Percentiles rank a stretch among this genome's conserved stretches.
phyloP scores from a whole-genome alignment of 2,113 vertebrate genomes.

The Vulpes vulpes region DNA sequence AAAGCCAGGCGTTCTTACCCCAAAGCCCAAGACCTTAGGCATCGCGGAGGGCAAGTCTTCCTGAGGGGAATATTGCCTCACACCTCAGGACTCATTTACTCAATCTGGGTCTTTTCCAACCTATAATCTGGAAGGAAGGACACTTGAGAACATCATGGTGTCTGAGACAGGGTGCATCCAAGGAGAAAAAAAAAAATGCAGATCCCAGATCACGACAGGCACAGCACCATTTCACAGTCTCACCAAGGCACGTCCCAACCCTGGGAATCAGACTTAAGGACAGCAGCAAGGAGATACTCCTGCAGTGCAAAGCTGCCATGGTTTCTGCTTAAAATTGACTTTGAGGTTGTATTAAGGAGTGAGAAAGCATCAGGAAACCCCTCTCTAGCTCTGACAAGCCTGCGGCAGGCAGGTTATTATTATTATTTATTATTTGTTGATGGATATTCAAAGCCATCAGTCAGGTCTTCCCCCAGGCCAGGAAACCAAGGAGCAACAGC shows the following conservation, averaged over 20 bases:
- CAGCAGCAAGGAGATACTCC: background rate
- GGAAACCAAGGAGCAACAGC: conserved; percentile 32
- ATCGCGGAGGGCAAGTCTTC: background rate
- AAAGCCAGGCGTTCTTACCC: background rate
- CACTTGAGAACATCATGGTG: background rate
- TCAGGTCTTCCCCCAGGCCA: conserved; percentile 72
- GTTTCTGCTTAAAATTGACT: conserved; percentile 58
- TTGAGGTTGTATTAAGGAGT: conserved; percentile 60
- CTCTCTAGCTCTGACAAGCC: conserved; percentile 2
- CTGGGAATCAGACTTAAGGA: background rate
- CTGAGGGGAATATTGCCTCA: background rate
- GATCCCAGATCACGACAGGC: background rate
- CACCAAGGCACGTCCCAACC: background rate
- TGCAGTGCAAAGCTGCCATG: background rate
- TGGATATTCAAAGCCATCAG: conserved; percentile 79
- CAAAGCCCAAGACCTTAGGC: background rate
- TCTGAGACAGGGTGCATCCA: background rate
- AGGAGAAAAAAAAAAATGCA: background rate
- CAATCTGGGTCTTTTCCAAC: background rate
- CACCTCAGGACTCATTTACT: background rate
- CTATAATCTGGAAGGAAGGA: background rate
- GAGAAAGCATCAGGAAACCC: conserved; percentile 5
- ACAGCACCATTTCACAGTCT: background rate
- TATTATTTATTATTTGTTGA: conserved; percentile 84
- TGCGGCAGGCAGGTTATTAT: conserved; percentile 71